These are phyloP conservation scores for Spea bombifrons DNA, from an alignment of 2,113 vertebrate species.

Conservation along the genomic window DNA sequence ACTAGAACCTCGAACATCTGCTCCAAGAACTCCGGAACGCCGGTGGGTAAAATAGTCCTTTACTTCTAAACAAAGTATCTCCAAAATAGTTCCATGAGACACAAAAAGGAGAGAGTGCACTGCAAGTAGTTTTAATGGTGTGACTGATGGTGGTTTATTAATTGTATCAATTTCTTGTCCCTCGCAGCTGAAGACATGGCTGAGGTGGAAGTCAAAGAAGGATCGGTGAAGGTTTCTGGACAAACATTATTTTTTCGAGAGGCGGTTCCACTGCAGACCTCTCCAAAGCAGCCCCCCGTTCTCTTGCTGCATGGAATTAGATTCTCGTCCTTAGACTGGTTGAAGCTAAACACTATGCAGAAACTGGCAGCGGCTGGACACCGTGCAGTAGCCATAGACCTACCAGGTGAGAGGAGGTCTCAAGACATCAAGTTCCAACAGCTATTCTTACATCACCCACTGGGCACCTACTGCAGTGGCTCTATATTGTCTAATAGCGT, in stretches of 20 bases:
- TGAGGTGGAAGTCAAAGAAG: slow-evolving; percentile 59
- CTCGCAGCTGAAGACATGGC: slow-evolving; percentile 64
- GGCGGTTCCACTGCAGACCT: slow-evolving; percentile 57
- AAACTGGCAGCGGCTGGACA: slow-evolving; percentile 77
- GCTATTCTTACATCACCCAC: not conserved
- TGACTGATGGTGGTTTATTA: no score
- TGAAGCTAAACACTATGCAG: slow-evolving; percentile 74
- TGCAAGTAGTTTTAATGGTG: no score
- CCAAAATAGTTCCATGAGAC: no score
- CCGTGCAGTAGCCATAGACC: slow-evolving; percentile 82
- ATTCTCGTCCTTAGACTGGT: slow-evolving; percentile 91
- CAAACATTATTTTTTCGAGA: slow-evolving; percentile 82
- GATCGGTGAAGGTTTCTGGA: slow-evolving; percentile 67
- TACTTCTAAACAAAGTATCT: no score
- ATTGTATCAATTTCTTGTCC: not conserved
- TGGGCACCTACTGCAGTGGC: no score
- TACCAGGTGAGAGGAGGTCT: slow-evolving; percentile 76
- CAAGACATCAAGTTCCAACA: no score
- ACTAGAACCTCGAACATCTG: no score
- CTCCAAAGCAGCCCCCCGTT: slow-evolving; percentile 59
- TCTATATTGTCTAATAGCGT: no score
- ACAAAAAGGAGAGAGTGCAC: no score
- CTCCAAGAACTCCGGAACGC: no score
- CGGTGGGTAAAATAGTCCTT: no score
- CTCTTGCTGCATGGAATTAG: slow-evolving; percentile 89